Percentiles rank a stretch among this genome's conserved stretches.
Conservation (phyloP, 2,797 vertebrate species). For the Tadarida brasiliensis region DNA sequence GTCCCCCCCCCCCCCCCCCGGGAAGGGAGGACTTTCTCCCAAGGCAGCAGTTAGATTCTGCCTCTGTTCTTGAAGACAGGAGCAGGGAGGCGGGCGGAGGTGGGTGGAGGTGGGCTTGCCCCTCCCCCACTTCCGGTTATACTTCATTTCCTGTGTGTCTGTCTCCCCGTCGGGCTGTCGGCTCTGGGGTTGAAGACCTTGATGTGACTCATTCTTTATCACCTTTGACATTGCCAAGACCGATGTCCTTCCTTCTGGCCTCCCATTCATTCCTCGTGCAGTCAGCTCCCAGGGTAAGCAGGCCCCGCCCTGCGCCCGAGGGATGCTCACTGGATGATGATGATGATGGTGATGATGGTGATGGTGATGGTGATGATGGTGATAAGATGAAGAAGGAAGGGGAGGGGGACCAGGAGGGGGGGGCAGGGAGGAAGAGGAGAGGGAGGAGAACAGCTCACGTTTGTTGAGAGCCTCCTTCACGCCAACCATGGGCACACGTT, state of each 20-base stretch:
- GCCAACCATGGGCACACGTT: neutral
- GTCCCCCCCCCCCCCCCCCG: no score
- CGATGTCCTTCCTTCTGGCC: neutral
- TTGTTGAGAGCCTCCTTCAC: neutral
- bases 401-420: no score
- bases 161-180: neutral
- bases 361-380: neutral
- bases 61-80: neutral
- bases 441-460: neutral
- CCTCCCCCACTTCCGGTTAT: neutral
- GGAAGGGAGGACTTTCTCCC: neutral
- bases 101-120: no score
- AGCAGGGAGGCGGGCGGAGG: neutral
- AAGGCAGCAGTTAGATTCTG: neutral
- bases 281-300: no score
- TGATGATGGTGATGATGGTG: neutral
- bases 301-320: neutral
- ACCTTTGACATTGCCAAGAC: neutral
- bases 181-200: neutral
- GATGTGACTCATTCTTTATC: neutral
- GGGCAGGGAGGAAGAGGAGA: no score
- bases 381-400: fast-evolving
- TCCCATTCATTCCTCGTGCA: neutral
- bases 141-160: neutral
- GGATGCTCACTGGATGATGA: neutral